These are phyloP conservation scores for Dioctria linearis DNA, from an alignment of 2,888 invertebrate genomes.

Conservation along the genomic window DNA sequence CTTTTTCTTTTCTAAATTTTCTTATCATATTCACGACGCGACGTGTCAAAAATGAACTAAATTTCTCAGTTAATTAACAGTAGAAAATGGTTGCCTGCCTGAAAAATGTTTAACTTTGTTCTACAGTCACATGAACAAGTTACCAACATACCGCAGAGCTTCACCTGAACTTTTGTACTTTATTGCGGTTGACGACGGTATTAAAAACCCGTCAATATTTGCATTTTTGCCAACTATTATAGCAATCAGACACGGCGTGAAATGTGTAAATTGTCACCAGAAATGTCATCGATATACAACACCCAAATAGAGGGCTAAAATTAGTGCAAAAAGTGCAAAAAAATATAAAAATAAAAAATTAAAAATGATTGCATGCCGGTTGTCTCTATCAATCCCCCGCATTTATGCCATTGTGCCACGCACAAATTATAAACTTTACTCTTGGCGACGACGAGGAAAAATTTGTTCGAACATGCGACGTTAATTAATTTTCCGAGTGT, in stretches of 20 bases:
- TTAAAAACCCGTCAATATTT: background rate
- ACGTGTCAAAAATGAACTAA: constrained; percentile 18
- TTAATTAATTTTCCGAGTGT: constrained; percentile 59
- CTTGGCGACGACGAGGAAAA: constrained; percentile 56
- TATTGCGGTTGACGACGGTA: background rate
- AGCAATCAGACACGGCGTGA: background rate
- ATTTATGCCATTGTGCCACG: constrained; percentile 21
- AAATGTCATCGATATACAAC: constrained; percentile 20
- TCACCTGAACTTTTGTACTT: constrained; percentile 23
- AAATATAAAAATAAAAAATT: no score
- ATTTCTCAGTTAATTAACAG: constrained; percentile 44
- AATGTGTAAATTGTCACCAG: constrained; percentile 25
- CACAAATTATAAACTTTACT: constrained; percentile 10
- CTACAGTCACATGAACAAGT: background rate
- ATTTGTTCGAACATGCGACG: constrained; percentile 58
- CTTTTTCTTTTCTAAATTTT: background rate
- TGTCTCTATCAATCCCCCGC: constrained; percentile 34
- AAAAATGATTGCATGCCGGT: background rate
- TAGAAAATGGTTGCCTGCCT: background rate
- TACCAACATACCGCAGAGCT: background rate
- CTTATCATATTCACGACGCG: constrained; percentile 32
- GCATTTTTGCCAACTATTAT: background rate
- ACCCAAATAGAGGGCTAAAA: constrained; percentile 19
- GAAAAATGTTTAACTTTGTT: constrained; percentile 37
- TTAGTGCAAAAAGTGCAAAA: constrained; percentile 23